Evolutionary conservation across 2,888 invertebrate species (phyloP).

Genomic region (Koerneria pararmatus): DNA sequence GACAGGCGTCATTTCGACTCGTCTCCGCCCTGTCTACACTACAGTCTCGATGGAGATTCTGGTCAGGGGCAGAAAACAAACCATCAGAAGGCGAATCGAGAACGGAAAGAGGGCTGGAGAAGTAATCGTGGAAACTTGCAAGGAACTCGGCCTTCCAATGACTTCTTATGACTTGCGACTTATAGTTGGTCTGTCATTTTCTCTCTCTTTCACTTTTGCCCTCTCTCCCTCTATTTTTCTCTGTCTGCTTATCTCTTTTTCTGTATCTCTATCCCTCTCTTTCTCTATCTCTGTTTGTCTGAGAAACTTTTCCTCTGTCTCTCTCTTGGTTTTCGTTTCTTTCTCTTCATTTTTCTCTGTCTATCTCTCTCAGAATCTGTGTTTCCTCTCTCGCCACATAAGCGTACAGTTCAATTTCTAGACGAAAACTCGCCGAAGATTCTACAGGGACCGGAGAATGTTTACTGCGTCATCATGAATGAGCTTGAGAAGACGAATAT

Average conservation of each 20-base stretch:
- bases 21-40: conserved; percentile 34
- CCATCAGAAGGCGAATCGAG: conserved; percentile 35
- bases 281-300: not conserved
- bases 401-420: too few relatives aligned
- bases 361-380: not conserved
- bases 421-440: conserved; percentile 30
- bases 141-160: conserved; percentile 47
- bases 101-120: conserved; percentile 45
- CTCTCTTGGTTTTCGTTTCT: not conserved
- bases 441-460: conserved; percentile 51
- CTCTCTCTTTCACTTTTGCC: conserved; percentile 7
- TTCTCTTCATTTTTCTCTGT: conserved; percentile 5
- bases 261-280: not conserved
- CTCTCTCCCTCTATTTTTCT: not conserved
- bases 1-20: not conserved
- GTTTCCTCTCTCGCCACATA: not conserved
- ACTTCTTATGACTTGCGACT: conserved; percentile 49
- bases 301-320: not conserved
- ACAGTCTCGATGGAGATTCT: conserved; percentile 40
- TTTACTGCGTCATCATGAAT: conserved; percentile 54
- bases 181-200: conserved; percentile 29
- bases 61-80: conserved; percentile 39
- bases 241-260: not conserved
- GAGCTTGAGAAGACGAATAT: conserved; percentile 42
- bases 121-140: conserved; percentile 47